phyloP scores from a whole-genome alignment of 2,113 vertebrate genomes.

The Perognathus longimembris region DNA sequence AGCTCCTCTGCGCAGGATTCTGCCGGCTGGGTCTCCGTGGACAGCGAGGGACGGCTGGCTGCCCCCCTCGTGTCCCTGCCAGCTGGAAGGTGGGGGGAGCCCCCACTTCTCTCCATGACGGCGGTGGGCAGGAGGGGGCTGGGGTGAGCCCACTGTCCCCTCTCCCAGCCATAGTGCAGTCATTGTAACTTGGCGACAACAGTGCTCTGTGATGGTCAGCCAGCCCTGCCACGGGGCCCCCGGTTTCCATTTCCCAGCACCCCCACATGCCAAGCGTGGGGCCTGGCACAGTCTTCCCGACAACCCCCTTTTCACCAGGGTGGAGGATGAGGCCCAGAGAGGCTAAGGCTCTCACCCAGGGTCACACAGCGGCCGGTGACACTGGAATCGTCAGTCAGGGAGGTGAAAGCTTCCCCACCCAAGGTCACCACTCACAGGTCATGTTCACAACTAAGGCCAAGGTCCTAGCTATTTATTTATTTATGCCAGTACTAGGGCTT shows the following conservation, averaged over 20 bases:
- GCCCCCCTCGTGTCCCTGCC: too few species aligned
- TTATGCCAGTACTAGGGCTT: too few species aligned
- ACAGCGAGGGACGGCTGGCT: neutral
- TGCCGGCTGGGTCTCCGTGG: neutral
- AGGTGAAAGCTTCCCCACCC: neutral
- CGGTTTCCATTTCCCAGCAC: fast-evolving
- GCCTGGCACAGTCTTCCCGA: neutral
- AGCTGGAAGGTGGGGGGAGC: neutral
- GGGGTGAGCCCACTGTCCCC: fast-evolving
- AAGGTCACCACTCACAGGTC: neutral
- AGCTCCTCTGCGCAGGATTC: too few species aligned
- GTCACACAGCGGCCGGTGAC: neutral
- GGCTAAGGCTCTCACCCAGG: neutral
- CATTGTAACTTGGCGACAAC: fast-evolving
- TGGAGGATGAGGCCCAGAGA: neutral
- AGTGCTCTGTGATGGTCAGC: fast-evolving
- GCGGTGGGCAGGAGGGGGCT: neutral
- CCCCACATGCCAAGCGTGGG: fast-evolving
- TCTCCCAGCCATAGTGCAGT: neutral
- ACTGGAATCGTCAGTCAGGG: neutral
- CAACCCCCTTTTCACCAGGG: neutral
- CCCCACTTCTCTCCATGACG: neutral
- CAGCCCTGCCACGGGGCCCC: fast-evolving
- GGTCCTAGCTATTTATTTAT: fast-evolving
- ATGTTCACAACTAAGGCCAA: neutral